These are phyloP conservation scores for Hypotaenidia philippensis DNA, from an alignment of 2,797 vertebrate species.

Conservation along the genomic window DNA sequence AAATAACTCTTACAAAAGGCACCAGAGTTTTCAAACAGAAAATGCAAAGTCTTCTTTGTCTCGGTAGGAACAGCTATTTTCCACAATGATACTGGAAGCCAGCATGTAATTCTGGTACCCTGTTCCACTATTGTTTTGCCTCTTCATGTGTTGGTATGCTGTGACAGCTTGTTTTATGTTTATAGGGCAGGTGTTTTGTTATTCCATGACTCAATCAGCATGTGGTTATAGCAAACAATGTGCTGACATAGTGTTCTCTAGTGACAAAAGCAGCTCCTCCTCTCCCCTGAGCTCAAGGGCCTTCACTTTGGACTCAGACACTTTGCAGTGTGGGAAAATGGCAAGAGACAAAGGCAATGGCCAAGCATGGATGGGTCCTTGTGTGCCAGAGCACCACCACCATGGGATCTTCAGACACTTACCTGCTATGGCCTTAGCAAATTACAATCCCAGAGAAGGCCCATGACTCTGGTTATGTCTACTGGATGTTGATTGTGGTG, in stretches of 20 bases:
- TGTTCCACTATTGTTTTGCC: neutral
- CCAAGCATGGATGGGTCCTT: accelerated
- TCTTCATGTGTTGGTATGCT: neutral
- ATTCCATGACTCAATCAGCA: neutral
- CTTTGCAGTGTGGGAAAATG: accelerated
- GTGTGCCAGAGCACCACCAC: neutral
- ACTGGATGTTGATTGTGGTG: neutral
- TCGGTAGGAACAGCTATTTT: neutral
- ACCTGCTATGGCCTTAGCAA: neutral
- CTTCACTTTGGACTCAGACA: neutral
- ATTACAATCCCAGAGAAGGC: neutral
- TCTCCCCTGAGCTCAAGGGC: neutral
- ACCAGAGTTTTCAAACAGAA: neutral
- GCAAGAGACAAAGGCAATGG: neutral
- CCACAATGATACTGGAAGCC: neutral
- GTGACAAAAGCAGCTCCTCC: neutral
- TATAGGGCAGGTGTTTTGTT: constrained; percentile 22
- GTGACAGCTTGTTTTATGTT: neutral
- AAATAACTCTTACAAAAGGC: neutral
- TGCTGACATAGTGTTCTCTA: neutral
- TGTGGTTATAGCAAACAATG: neutral
- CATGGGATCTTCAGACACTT: neutral
- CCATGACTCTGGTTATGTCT: neutral
- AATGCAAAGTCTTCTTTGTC: neutral
- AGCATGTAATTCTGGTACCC: neutral